Evolutionary conservation across 1,140 invertebrate genomes (phyloP).

Genomic region (Piezodorus guildinii): DNA sequence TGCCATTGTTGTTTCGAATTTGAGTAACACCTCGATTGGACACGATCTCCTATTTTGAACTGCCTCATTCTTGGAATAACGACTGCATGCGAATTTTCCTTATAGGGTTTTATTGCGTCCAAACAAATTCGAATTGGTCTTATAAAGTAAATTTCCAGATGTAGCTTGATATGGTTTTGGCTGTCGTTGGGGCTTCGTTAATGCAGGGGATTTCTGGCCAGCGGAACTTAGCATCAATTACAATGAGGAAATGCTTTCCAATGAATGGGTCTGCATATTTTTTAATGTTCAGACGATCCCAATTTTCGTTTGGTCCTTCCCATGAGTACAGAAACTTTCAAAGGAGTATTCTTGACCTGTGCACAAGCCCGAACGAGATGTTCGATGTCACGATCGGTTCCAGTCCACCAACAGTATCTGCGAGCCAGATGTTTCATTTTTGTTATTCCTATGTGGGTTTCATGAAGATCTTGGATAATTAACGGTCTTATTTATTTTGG

Average conservation of each 20-base stretch:
- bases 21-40: no score
- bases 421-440: constrained; percentile 30
- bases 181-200: constrained; percentile 14
- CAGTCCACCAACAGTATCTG: constrained; percentile 28
- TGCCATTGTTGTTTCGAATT: no score
- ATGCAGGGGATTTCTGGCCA: constrained; percentile 28
- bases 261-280: constrained; percentile 36
- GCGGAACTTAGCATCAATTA: no score
- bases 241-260: constrained; percentile 33
- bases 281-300: constrained; percentile 39
- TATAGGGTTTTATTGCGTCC: no score
- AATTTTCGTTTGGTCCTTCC: constrained; percentile 28
- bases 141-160: constrained; percentile 17
- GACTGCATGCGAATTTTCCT: no score
- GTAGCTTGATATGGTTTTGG: constrained; percentile 12
- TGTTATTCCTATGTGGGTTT: no score
- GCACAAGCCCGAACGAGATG: constrained; percentile 27
- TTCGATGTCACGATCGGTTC: constrained; percentile 31
- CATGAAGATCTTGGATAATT: constrained; percentile 25
- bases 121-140: no score
- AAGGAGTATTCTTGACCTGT: constrained; percentile 24
- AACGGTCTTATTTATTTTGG: constrained; percentile 15
- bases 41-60: no score
- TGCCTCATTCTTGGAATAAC: no score
- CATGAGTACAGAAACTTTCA: constrained; percentile 26